Base-by-base conservation (phyloP, 2,888 invertebrate species). In the Himalopsyche tibetana region DNA sequence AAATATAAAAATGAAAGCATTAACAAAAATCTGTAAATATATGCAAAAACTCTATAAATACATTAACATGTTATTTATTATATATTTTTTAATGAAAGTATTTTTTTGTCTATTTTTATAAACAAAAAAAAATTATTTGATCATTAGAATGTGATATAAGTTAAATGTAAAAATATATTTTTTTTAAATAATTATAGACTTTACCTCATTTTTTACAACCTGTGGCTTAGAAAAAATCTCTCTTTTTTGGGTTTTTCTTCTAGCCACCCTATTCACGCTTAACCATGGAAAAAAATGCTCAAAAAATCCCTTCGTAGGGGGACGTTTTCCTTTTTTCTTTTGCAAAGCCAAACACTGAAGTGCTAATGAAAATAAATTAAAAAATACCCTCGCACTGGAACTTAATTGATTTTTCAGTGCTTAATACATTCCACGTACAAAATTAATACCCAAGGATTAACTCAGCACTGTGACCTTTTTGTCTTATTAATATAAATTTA, bases 351-450 rank as follows among this genome's bases (percentile, higher is more conserved):
- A 85, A 74, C 74, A 74, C 74, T 74, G 82, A 85, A 85, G 85
- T 85, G 85, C 85, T 85, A 85, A 85, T 85, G 85, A 85, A 85
- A 85, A 85, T 85, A 85, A 85, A 85, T 85, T 85, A 83, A 85
- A 85, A 85, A 85, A 74, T 74, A 74, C 74, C 74, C 74, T 36
- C 36, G 74, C 12, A 15, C 36, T 36, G 28, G 4, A 38, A 36
- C 74, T 38, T 74, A 74, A 74, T 74, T 74, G 74, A 74, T 74
- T 74, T 74, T 74, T 74, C 74, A 12, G 74, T 74, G 74, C 38
- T 74, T 74, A 74, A 74, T 74, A 74, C 36, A 74, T 74, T 74
- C 74, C 38, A 74, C 38, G 74, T 15, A 19, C 74, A 74, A 74
- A 74, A 36, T 74, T 38, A 74, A 74, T 74, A 74, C 74, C 15